Percentiles rank a stretch among this genome's conserved stretches.
These are phyloP conservation scores for Schizopygopsis malacanthus DNA, from an alignment of 2,797 vertebrate genomes.

Conservation along the genomic window DNA sequence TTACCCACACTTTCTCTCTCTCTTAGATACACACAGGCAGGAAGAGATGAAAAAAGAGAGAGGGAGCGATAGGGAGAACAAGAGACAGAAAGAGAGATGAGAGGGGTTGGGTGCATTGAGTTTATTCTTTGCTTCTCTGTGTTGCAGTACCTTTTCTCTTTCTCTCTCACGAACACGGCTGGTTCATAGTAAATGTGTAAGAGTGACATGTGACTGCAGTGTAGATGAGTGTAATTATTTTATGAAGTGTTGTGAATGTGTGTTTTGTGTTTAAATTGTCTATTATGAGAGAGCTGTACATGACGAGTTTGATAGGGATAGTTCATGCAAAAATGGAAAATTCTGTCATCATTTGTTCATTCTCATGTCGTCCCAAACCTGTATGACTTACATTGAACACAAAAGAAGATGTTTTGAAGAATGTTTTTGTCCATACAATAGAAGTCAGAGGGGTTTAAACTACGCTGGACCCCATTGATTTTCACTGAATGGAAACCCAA, in stretches of 20 bases:
- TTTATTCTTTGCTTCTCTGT: constrained; percentile 26
- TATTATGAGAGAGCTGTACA: neutral
- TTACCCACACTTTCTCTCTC: constrained; percentile 26
- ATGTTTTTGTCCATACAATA: neutral
- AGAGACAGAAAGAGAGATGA: neutral
- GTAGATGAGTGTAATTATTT: neutral
- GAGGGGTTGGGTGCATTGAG: neutral
- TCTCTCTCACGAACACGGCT: neutral
- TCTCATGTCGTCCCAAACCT: neutral
- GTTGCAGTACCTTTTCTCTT: constrained; percentile 16
- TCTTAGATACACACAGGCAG: constrained; percentile 13
- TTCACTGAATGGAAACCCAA: neutral
- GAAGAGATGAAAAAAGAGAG: constrained; percentile 6
- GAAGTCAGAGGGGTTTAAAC: neutral
- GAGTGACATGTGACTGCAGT: constrained; percentile 10
- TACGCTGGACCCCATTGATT: neutral
- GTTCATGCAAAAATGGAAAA: neutral
- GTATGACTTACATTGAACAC: neutral
- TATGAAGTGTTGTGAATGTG: neutral
- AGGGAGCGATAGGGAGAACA: neutral
- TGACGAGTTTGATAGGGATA: neutral
- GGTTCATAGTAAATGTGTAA: constrained; percentile 26
- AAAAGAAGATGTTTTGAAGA: neutral
- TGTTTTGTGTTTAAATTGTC: neutral
- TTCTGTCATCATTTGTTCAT: neutral